phyloP scores from a whole-genome alignment of 1,140 invertebrate species.

The Conus ventricosus region DNA sequence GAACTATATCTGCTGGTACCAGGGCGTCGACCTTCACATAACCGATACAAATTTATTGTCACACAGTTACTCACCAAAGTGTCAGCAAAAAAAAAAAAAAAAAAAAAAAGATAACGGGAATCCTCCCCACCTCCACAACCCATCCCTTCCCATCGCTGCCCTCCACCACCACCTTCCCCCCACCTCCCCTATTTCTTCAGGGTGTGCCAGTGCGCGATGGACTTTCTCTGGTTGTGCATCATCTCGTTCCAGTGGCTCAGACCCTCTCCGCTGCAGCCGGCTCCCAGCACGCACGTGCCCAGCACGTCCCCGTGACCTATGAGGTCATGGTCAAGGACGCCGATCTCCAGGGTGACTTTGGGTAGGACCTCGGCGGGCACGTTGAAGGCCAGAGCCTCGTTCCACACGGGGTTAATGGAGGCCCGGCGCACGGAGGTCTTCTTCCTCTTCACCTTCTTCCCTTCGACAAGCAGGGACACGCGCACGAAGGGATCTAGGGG shows the following conservation, averaged over 20 bases:
- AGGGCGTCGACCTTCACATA: neutral
- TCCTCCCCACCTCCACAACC: no score
- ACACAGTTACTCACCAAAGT: neutral
- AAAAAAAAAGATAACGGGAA: no score
- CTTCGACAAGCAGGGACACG: conserved; percentile 78
- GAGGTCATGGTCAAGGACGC: conserved; percentile 67
- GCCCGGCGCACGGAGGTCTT: conserved; percentile 78
- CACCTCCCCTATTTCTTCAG: conserved; percentile 77
- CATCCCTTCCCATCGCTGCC: no score
- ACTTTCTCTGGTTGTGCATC: conserved; percentile 86
- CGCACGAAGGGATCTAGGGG: conserved; percentile 78
- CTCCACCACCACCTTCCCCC: no score
- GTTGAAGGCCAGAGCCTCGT: conserved; percentile 80
- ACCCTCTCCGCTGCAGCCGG: conserved; percentile 81
- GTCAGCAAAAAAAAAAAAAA: no score
- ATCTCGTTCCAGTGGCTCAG: conserved; percentile 90
- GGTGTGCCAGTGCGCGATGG: conserved; percentile 90
- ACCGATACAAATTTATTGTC: neutral
- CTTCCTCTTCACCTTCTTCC: conserved; percentile 79
- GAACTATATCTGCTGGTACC: no score
- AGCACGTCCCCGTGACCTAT: conserved; percentile 66
- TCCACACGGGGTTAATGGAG: conserved; percentile 79
- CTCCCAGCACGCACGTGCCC: conserved; percentile 58
- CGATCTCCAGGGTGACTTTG: conserved; percentile 64
- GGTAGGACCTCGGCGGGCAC: conserved; percentile 74